Conservation (phyloP, 2,797 vertebrate species). For the Poecilia velifera region DNA sequence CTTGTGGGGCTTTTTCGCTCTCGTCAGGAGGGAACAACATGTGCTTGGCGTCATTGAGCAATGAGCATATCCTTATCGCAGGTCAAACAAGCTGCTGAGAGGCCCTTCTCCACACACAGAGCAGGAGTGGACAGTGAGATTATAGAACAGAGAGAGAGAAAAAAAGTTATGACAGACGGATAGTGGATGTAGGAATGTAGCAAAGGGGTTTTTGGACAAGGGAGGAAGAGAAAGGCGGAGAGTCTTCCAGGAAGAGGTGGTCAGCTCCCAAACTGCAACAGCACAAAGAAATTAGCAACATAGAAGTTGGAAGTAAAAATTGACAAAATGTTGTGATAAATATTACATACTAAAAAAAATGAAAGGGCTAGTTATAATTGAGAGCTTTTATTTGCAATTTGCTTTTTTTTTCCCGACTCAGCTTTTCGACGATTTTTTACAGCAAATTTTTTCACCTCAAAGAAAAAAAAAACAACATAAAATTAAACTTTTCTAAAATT, state of each 20-base stretch:
- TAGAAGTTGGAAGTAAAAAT: slow-evolving; percentile 13
- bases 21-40: slow-evolving; percentile 38
- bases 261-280: slow-evolving; percentile 30
- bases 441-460: not conserved
- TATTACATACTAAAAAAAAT: not conserved
- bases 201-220: slow-evolving; percentile 22
- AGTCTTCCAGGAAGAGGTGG: slow-evolving; percentile 61
- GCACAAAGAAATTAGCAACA: slow-evolving; percentile 42
- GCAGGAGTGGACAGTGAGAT: slow-evolving; percentile 21
- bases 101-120: slow-evolving; percentile 43
- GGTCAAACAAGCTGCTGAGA: slow-evolving; percentile 66
- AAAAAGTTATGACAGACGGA: slow-evolving; percentile 24
- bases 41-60: slow-evolving; percentile 38
- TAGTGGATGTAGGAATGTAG: slow-evolving; percentile 47
- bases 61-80: slow-evolving; percentile 56
- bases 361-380: not conserved
- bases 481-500: not conserved
- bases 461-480: not conserved
- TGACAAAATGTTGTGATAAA: slow-evolving; percentile 18
- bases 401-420: not conserved
- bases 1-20: slow-evolving; percentile 27
- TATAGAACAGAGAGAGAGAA: slow-evolving; percentile 6
- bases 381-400: not conserved
- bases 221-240: slow-evolving; percentile 40
- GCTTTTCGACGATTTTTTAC: not conserved